Conservation (phyloP, 2,113 vertebrate genomes). For the Oreochromis aureus region DNA sequence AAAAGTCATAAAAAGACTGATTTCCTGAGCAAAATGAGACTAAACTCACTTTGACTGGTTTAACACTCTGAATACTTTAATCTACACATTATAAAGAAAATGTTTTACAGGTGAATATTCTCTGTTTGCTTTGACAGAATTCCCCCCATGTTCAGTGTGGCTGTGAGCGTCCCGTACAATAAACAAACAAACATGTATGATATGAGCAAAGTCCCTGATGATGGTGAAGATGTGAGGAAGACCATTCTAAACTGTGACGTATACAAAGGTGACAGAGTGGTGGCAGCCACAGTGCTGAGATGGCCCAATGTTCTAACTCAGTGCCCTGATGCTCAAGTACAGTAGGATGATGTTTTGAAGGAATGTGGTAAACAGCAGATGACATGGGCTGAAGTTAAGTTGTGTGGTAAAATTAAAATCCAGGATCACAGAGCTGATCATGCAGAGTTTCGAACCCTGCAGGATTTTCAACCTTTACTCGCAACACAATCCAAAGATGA, state of each 20-base stretch:
- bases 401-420: too few relatives aligned
- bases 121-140: neutral
- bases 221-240: fast-evolving
- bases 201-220: too few relatives aligned
- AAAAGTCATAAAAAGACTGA: neutral
- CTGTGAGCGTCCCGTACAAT: neutral
- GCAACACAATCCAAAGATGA: too few relatives aligned
- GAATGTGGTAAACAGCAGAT: neutral
- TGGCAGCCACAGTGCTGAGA: neutral
- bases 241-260: neutral
- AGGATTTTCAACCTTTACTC: too few relatives aligned
- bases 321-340: neutral
- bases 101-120: neutral
- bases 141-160: neutral
- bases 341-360: fast-evolving
- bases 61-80: too few relatives aligned
- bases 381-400: neutral
- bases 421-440: too few relatives aligned
- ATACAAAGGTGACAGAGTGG: neutral
- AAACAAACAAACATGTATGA: fast-evolving
- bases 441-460: too few relatives aligned
- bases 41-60: too few relatives aligned
- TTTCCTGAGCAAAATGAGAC: too few relatives aligned
- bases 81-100: too few relatives aligned
- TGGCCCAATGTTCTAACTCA: neutral